Evolutionary conservation across 2,797 vertebrate genomes (phyloP), one percentile per base, ranked within the genome.

Genomic region (Anniella stebbinsi): DNA sequence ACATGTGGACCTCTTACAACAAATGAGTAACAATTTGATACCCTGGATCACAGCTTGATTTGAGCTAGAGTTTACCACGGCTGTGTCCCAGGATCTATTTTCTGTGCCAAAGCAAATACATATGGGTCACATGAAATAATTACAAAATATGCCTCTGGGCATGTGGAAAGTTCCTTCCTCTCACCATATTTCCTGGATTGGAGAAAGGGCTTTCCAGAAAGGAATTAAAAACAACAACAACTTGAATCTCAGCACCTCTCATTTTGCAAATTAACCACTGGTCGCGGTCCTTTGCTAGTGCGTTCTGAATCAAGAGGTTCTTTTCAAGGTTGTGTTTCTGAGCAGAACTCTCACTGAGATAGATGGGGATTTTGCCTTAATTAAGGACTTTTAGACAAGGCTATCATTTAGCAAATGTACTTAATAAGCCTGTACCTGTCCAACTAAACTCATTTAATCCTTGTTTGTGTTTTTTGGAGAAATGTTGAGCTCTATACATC

Each of bases 311-410:
- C 18, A 38, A 41, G 33, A 33, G 9, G 45, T 15, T 28, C 7
- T 78, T 89, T 30, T 0, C 33, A 30, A 51, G 17, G 9, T 82
- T 15, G 41, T n/a, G 18, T 70, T 86, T 70, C 81, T 78, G 77
- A 86, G 80, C 54, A 23, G 18, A 54, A 87, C 15, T 54, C 41
- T 72, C 54, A n/a, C 1, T 70, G 18, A 51, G 54, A 63, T 80
- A 45, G 77, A 54, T 76, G 36, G 28, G 78, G 91, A 13, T 33
- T 92, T 66, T 84, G 28, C 36, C 70, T 89, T 72, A 80, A 84
- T 80, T 77, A 38, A 83, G 18, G 70, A 18, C 67, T 69, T 51
- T 63, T 12, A 88, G 72, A 87, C 87, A 2, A 63, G 82, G 18
- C 17, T 13, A 83, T 2, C 38, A 0, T 3, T 21, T 84, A 88